Base-by-base conservation (phyloP, 2,888 invertebrate genomes). In the Pycnomerus fuliginosus region DNA sequence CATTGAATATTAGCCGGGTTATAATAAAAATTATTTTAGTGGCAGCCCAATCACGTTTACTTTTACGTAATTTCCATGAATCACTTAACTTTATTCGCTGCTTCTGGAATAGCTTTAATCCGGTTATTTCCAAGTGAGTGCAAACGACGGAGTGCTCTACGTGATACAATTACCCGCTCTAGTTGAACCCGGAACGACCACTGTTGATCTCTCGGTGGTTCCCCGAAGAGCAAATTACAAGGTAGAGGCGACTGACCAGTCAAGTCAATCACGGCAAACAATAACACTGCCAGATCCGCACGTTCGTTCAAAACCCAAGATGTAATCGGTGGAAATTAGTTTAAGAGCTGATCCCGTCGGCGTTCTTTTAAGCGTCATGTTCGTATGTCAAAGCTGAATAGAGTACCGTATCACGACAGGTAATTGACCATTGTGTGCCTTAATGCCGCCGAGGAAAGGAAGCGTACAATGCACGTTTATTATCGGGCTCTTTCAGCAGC, bases 1-100 rank as follows among this genome's bases (percentile, higher is more conserved):
- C 72, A 72, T 70, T 70, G 68, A 73, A 71, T 74, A 73, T 73
- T 72, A 72, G 67, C 65, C 61, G 56, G 62, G 54, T 61, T 60
- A 60, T 53, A 59, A 61, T 53, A 60, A 57, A 58, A 36, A 33
- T 44, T 33, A 15, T 32, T 37, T 33, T 34, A 29, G 33, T 27
- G 24, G 32, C 30, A 16, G 25, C 16, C 37, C 25, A 37, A 28
- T 33, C 22, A 16, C 24, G 37, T 31, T 44, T 29, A 8, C 5
- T 20, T 20, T 20, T 7, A 20, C 20, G 20, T 20, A 4, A 8
- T 20, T 20, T 7, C 39, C 39, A 39, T 39, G 39, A 39, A 39
- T 39, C 32, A 39, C 32, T 39, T 39, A 39, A 38, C 30, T 38
- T 38, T 38, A 38, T 30, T 38, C 38, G 30, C 38, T 38, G 22